Evolutionary conservation across 2,888 invertebrate genomes (phyloP).

Genomic region (Silvanus unidentatus): DNA sequence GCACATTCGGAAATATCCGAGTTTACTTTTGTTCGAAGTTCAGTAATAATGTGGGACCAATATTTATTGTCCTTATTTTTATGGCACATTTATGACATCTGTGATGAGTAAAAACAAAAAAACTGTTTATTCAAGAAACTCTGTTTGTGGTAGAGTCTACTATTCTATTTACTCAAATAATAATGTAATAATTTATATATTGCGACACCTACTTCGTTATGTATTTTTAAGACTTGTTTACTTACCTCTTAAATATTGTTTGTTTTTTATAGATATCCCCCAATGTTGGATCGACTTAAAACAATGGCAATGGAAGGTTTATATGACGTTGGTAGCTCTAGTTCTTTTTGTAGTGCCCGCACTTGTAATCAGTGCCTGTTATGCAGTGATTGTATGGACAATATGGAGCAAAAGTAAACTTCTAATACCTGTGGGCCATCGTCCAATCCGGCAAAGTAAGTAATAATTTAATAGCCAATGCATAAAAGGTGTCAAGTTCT

Average conservation of each 20-base stretch:
- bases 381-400: slow-evolving; percentile 83
- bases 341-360: slow-evolving; percentile 82
- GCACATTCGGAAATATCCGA: too few relatives aligned
- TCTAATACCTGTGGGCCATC: slow-evolving; percentile 46
- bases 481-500: not conserved
- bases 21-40: not conserved
- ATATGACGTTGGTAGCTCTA: slow-evolving; percentile 77
- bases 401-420: slow-evolving; percentile 84
- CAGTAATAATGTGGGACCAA: not conserved
- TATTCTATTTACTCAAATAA: too few relatives aligned
- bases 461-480: slow-evolving; percentile 7
- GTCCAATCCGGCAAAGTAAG: slow-evolving; percentile 38
- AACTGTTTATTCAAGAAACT: too few relatives aligned
- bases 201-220: too few relatives aligned
- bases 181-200: too few relatives aligned
- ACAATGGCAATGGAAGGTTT: slow-evolving; percentile 76
- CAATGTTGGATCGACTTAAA: slow-evolving; percentile 89
- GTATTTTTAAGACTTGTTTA: too few relatives aligned
- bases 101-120: slow-evolving; percentile 8
- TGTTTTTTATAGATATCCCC: slow-evolving; percentile 51
- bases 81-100: not conserved
- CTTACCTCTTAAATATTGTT: too few relatives aligned
- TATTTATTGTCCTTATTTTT: not conserved
- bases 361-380: slow-evolving; percentile 82
- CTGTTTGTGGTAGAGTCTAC: too few relatives aligned